phyloP scores from a whole-genome alignment of 1,140 invertebrate genomes.

The Bombus ignitus region DNA sequence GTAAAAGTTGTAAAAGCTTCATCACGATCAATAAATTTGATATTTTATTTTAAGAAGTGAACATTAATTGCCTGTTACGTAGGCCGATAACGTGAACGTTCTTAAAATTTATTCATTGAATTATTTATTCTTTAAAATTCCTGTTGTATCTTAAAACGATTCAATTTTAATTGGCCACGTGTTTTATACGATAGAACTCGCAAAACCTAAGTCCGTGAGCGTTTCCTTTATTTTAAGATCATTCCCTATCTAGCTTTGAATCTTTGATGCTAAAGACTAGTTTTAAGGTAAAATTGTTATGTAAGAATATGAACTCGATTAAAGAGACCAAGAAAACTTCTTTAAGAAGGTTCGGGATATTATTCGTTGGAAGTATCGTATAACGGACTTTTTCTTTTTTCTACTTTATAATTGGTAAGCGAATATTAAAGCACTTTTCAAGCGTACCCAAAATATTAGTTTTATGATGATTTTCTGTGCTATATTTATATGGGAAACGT shows the following conservation, averaged over 20 bases:
- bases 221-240: background rate
- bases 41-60: conserved; percentile 4
- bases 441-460: conserved; percentile 62
- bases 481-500: conserved; percentile 35
- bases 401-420: conserved; percentile 31
- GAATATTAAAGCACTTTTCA: conserved; percentile 51
- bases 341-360: conserved; percentile 19
- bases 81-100: background rate
- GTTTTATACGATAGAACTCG: conserved; percentile 15
- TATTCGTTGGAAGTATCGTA: conserved; percentile 25
- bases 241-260: conserved; percentile 22
- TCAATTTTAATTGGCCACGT: conserved; percentile 36
- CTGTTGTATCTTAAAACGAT: conserved; percentile 17
- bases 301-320: conserved; percentile 17
- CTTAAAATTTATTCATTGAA: conserved; percentile 31
- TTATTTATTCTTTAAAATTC: background rate
- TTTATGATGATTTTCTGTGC: conserved; percentile 22
- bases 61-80: background rate
- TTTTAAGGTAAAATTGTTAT: conserved; percentile 26
- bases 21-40: background rate
- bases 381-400: background rate
- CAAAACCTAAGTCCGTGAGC: background rate
- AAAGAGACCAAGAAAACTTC: conserved; percentile 22
- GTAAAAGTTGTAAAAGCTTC: background rate
- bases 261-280: conserved; percentile 34